Conservation (phyloP, 2,113 vertebrate genomes). For the Ctenodactylus gundi region DNA sequence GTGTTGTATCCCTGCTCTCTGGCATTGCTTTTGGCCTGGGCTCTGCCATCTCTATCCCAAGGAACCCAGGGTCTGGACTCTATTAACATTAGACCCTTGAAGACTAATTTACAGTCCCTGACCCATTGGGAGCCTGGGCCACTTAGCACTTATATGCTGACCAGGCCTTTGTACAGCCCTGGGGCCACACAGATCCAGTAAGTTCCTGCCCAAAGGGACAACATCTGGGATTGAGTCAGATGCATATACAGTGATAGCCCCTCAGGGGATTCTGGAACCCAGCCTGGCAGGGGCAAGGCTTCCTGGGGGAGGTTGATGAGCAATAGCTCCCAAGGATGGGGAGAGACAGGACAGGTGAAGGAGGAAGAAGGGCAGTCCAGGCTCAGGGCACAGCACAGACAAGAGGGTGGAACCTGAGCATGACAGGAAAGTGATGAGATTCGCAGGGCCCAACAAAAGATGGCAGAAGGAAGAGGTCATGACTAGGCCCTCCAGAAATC, state of each 20-base stretch:
- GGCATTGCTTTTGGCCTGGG: neutral
- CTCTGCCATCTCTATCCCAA: neutral
- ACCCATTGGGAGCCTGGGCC: neutral
- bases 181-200: neutral
- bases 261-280: neutral
- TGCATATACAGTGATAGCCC: neutral
- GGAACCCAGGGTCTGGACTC: neutral
- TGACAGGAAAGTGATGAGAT: neutral
- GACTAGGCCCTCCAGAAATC: neutral
- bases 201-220: neutral
- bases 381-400: neutral
- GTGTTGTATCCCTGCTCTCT: neutral
- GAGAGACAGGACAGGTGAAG: neutral
- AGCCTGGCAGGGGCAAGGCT: neutral
- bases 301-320: neutral
- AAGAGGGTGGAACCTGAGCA: neutral
- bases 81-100: neutral
- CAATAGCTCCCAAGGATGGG: neutral
- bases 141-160: neutral
- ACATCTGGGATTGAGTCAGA: neutral
- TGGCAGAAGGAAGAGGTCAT: neutral
- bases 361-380: neutral
- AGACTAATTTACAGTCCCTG: neutral
- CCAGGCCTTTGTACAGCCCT: neutral
- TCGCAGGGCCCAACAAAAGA: neutral